Conservation (phyloP, 2,888 invertebrate species). For the Apamea sordens region DNA sequence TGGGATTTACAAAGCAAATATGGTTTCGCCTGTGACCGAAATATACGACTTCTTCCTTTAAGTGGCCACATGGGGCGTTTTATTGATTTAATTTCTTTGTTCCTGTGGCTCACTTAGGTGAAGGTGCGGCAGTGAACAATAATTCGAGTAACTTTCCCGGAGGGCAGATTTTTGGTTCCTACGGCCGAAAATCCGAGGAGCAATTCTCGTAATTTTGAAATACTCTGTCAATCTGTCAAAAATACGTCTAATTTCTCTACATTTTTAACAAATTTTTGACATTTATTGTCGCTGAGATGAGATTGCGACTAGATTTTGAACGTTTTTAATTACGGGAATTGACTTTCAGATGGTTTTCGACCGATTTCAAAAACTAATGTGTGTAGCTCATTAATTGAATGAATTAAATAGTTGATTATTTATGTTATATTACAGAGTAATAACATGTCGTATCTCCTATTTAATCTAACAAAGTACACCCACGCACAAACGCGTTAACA, state of each 20-base stretch:
- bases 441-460: neutral
- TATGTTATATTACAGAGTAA: neutral
- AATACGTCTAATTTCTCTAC: too few relatives aligned
- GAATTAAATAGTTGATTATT: neutral
- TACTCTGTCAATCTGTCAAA: too few relatives aligned
- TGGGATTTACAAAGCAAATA: conserved; percentile 26
- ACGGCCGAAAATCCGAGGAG: too few relatives aligned
- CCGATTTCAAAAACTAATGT: too few relatives aligned
- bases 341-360: too few relatives aligned
- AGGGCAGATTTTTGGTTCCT: neutral
- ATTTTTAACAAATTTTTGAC: too few relatives aligned
- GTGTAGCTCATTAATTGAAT: too few relatives aligned
- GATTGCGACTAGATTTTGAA: too few relatives aligned
- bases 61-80: conserved; percentile 39
- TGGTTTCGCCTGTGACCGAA: conserved; percentile 41
- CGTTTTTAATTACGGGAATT: too few relatives aligned
- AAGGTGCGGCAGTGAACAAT: neutral
- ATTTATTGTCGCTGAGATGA: too few relatives aligned
- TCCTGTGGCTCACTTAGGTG: neutral
- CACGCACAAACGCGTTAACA: conserved; percentile 12
- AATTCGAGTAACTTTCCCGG: neutral
- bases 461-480: conserved; percentile 24
- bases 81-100: conserved; percentile 42
- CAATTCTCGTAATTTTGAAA: too few relatives aligned
- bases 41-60: conserved; percentile 33